Evolutionary conservation across 2,888 invertebrate genomes (phyloP).

Genomic region (Petrophora chlorosata): DNA sequence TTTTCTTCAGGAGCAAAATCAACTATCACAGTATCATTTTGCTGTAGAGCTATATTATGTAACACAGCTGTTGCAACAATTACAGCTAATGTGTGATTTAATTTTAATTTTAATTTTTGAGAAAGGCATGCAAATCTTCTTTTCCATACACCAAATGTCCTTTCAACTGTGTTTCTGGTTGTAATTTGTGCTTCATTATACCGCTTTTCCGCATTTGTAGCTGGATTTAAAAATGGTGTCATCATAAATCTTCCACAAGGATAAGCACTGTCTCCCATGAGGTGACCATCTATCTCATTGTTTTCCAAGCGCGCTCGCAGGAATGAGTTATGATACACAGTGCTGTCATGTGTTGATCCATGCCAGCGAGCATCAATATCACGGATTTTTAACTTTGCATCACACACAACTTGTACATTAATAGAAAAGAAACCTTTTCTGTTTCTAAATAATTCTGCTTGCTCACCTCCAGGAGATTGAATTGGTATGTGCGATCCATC

Average conservation of each 20-base stretch:
- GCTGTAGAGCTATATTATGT: too few relatives aligned
- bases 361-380: background rate
- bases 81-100: too few relatives aligned
- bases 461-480: background rate
- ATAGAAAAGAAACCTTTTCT: background rate
- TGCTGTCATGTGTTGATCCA: background rate
- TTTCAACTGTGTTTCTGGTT: background rate
- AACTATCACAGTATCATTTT: too few relatives aligned
- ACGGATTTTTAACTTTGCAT: background rate
- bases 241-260: background rate
- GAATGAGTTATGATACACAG: too few relatives aligned
- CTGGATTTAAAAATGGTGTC: background rate
- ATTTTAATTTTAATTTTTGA: too few relatives aligned
- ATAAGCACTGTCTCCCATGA: background rate
- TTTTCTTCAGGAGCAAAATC: too few relatives aligned
- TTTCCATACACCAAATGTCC: background rate
- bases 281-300: too few relatives aligned
- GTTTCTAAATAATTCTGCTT: background rate
- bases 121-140: background rate
- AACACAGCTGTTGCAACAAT: too few relatives aligned
- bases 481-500: background rate
- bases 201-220: background rate
- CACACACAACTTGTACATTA: background rate
- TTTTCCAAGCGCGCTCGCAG: too few relatives aligned
- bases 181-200: slow-evolving; percentile 7